Percentiles rank a stretch among this genome's conserved stretches.
These are phyloP conservation scores for Danaus melanippus DNA, from an alignment of 1,140 invertebrate species.

Conservation along the genomic window DNA sequence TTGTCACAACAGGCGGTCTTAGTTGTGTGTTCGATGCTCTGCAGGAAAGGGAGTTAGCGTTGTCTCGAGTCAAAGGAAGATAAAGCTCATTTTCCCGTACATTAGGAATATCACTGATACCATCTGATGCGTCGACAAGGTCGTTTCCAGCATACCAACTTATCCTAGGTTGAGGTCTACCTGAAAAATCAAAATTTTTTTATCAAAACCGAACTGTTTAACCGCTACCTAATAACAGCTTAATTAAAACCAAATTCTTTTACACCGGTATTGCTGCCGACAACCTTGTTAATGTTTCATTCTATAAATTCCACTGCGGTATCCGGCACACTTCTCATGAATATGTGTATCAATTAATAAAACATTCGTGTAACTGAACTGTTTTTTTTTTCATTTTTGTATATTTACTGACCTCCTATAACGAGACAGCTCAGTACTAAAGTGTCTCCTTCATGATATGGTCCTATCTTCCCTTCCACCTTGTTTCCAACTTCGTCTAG, in stretches of 20 bases:
- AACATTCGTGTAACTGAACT: too few relatives aligned
- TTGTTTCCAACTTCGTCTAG: constrained; percentile 65
- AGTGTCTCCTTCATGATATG: constrained; percentile 87
- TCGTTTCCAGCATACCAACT: constrained; percentile 79
- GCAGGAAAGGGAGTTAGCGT: constrained; percentile 76
- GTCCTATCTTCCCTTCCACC: constrained; percentile 71
- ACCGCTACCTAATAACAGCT: background rate
- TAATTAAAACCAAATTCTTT: constrained; percentile 4
- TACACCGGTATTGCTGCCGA: constrained; percentile 6
- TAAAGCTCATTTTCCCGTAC: constrained; percentile 77
- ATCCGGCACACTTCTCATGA: too few relatives aligned
- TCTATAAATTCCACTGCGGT: too few relatives aligned
- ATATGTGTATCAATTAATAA: too few relatives aligned
- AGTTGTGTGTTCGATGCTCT: constrained; percentile 80
- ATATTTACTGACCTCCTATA: constrained; percentile 78
- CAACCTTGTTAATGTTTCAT: background rate
- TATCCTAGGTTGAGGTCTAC: constrained; percentile 77
- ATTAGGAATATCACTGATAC: constrained; percentile 70
- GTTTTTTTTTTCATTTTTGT: background rate
- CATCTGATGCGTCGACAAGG: constrained; percentile 79
- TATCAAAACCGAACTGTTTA: background rate
- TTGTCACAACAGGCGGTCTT: constrained; percentile 66
- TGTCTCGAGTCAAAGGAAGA: constrained; percentile 73
- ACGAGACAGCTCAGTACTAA: constrained; percentile 87
- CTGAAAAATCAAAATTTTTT: constrained; percentile 33